phyloP scores from a whole-genome alignment of 2,888 invertebrate genomes.

The Drosophila colorata region DNA sequence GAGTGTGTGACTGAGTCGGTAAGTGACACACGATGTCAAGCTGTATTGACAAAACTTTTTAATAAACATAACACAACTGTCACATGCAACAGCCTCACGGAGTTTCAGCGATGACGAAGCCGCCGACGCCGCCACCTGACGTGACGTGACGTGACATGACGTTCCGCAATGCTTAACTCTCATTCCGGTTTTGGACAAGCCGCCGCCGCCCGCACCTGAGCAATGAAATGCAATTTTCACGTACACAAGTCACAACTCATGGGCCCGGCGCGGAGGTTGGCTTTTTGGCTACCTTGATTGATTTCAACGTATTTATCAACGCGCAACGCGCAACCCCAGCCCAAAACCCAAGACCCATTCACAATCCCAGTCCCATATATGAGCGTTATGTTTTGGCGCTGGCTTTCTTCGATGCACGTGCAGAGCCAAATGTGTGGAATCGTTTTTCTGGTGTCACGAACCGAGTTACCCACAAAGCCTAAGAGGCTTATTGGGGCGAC shows the following conservation, averaged over 20 bases:
- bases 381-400: constrained; percentile 12
- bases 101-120: constrained; percentile 43
- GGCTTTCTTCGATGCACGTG: constrained; percentile 28
- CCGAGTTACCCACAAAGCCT: constrained; percentile 32
- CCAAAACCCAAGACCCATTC: constrained; percentile 1
- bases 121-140: constrained; percentile 38
- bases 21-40: constrained; percentile 43
- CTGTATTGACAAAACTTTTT: constrained; percentile 68
- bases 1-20: constrained; percentile 1
- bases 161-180: constrained; percentile 9
- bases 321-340: background rate
- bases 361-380: background rate
- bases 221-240: constrained; percentile 78
- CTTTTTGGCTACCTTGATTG: constrained; percentile 67
- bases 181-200: constrained; percentile 9
- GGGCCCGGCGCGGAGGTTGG: constrained; percentile 21
- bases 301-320: constrained; percentile 57
- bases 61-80: constrained; percentile 78
- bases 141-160: constrained; percentile 43
- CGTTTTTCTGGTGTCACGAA: constrained; percentile 45
- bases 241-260: constrained; percentile 62
- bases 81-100: constrained; percentile 62
- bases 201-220: constrained; percentile 22
- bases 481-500: constrained; percentile 60
- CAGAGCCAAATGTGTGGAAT: constrained; percentile 24